Evolutionary conservation across 2,888 invertebrate genomes (phyloP), one percentile per base, ranked within the genome.

Genomic region (Tachina lurida): DNA sequence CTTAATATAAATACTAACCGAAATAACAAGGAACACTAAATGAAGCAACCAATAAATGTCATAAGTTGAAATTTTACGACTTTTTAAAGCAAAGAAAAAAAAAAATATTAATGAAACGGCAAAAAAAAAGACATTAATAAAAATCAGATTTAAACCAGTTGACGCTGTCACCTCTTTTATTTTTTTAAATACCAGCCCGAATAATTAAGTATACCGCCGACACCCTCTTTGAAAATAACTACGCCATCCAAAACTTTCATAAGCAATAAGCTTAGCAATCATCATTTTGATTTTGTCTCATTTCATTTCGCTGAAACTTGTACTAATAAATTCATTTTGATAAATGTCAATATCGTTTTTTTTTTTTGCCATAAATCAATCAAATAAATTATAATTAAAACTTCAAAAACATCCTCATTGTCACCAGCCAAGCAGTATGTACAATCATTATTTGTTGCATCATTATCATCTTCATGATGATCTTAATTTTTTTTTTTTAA

Each of bases 311-410:
- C 80, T 63, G 49, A 81, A 83, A 83, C 83, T 80, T 76, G 86
- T 86, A 83, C 78, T 68, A 86, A 86, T 83, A 86, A 86, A 86
- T 86, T 76, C 63, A 62, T 74, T 80, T 83, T 86, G 86, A 86
- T 86, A 83, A 83, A 86, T 83, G 79, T 83, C 76, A 86, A 86
- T 83, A 76, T 31, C 31, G 5, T 31, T 31, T 31, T 31, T 2
- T 31, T 31, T 31, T 67, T 80, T 73, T 83, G 76, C 76, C 86
- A 87, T 87, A 87, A 87, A 87, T 87, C 87, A 87, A 87, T 87
- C 87, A 87, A 87, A 87, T 87, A 87, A 87, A 87, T 87, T 87
- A 87, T 77, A 87, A 87, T 87, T 87, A 82, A 87, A 85, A 73
- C 43, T 43, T 79, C 54, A 12, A 76, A 78, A 82, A 80, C 60